phyloP scores from a whole-genome alignment of 2,113 vertebrate genomes.

The Chlamydotis undulata region DNA sequence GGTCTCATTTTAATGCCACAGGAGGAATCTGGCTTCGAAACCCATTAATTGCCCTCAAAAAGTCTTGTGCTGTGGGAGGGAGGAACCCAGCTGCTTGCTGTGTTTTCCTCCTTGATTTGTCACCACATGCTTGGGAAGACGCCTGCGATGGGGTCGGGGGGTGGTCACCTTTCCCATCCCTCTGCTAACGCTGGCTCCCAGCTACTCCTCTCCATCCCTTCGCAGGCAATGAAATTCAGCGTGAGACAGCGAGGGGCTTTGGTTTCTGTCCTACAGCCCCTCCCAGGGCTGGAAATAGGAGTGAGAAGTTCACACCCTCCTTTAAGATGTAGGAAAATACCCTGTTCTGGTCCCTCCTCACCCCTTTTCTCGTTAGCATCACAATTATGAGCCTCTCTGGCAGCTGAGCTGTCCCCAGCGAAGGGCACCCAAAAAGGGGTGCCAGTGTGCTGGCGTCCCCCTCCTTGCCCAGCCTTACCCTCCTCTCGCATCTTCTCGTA shows the following conservation, averaged over 20 bases:
- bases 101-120: background rate
- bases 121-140: fast-evolving
- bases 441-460: fast-evolving
- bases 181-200: background rate
- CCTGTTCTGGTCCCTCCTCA: fast-evolving
- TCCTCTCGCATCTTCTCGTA: constrained; percentile 97
- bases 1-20: background rate
- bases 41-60: background rate
- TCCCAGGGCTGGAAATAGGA: background rate
- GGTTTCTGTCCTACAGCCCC: background rate
- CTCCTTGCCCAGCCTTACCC: constrained; percentile 68
- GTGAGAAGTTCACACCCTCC: background rate
- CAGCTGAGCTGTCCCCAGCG: background rate
- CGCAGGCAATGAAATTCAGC: background rate
- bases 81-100: background rate
- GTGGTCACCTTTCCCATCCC: background rate
- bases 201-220: background rate
- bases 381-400: fast-evolving
- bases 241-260: background rate
- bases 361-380: fast-evolving
- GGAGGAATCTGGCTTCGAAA: background rate
- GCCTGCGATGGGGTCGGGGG: fast-evolving
- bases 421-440: background rate
- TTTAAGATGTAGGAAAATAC: background rate
- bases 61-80: background rate